A percentile compares a stretch with the other conserved stretches of the same genome.
Evolutionary conservation across 1,140 invertebrate species (phyloP).

Genomic region (Hyphantria cunea): DNA sequence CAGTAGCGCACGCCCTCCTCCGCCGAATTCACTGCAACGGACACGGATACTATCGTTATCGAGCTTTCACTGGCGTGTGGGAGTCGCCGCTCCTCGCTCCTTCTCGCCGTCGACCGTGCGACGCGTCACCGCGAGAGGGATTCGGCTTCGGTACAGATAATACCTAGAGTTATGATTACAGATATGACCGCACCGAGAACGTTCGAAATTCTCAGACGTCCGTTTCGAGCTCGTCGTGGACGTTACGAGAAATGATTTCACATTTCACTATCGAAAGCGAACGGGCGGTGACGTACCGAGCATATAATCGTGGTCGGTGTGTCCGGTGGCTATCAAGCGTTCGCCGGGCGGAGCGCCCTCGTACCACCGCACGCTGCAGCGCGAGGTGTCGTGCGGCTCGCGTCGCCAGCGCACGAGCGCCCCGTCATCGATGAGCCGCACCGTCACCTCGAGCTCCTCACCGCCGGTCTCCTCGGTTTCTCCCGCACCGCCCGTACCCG

Average conservation of each 20-base stretch:
- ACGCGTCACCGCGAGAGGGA: too few species aligned
- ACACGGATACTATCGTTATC: too few species aligned
- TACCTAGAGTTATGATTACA: too few species aligned
- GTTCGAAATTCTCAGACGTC: too few species aligned
- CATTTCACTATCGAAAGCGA: too few species aligned
- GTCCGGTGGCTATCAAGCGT: slow-evolving; percentile 48
- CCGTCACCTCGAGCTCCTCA: slow-evolving; percentile 49
- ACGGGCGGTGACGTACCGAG: slow-evolving; percentile 40
- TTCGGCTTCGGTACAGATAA: too few species aligned
- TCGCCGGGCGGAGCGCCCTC: slow-evolving; percentile 42
- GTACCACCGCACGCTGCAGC: slow-evolving; percentile 62
- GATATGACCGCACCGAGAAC: too few species aligned
- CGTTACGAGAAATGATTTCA: too few species aligned
- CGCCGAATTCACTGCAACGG: slow-evolving; percentile 10
- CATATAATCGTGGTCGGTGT: slow-evolving; percentile 56
- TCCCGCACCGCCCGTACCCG: slow-evolving; percentile 50
- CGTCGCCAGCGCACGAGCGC: slow-evolving; percentile 47
- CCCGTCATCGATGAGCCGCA: slow-evolving; percentile 50
- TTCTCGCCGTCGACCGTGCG: too few species aligned
- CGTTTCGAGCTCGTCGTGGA: too few species aligned
- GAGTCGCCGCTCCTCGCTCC: too few species aligned
- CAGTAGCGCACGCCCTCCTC: slow-evolving; percentile 60
- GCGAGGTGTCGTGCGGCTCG: slow-evolving; percentile 28
- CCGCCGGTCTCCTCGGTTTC: slow-evolving; percentile 30
- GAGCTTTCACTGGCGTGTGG: too few species aligned